A percentile compares a stretch with the other conserved stretches of the same genome.
Evolutionary conservation across 2,113 vertebrate genomes (phyloP).

Genomic region (Crotalus horridus): DNA sequence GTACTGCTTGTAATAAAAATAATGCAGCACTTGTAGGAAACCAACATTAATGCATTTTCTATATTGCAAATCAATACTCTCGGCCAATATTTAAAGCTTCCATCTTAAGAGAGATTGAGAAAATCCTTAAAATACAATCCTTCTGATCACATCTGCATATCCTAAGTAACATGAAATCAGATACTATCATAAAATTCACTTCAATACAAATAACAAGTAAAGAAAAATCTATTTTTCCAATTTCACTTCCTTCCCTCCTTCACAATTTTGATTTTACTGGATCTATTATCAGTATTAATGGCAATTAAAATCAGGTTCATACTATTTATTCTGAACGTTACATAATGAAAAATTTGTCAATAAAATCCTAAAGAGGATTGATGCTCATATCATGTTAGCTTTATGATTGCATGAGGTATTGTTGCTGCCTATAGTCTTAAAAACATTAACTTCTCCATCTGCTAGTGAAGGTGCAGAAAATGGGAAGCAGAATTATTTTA

Average conservation of each 20-base stretch:
- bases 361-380: constrained; percentile 48
- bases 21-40: not conserved
- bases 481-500: not conserved
- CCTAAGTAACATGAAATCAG: not conserved
- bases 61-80: not conserved
- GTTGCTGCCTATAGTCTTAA: constrained; percentile 29
- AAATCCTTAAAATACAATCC: not conserved
- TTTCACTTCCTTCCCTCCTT: not conserved
- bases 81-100: not conserved
- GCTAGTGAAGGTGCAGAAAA: constrained; percentile 14
- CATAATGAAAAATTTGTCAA: constrained; percentile 50
- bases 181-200: not conserved
- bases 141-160: not conserved
- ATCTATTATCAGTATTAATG: constrained; percentile 30
- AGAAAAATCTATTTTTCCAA: not conserved
- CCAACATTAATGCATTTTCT: not conserved
- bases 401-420: not conserved
- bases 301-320: constrained; percentile 50
- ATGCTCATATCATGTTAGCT: constrained; percentile 32
- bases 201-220: not conserved
- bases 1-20: not conserved
- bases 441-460: constrained; percentile 30
- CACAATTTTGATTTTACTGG: constrained; percentile 8
- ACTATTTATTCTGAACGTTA: constrained; percentile 49
- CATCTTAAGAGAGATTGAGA: not conserved